Percentiles rank a stretch among this genome's conserved stretches.
Conservation (phyloP, 2,888 invertebrate species). For the Heliconius ismenius region DNA sequence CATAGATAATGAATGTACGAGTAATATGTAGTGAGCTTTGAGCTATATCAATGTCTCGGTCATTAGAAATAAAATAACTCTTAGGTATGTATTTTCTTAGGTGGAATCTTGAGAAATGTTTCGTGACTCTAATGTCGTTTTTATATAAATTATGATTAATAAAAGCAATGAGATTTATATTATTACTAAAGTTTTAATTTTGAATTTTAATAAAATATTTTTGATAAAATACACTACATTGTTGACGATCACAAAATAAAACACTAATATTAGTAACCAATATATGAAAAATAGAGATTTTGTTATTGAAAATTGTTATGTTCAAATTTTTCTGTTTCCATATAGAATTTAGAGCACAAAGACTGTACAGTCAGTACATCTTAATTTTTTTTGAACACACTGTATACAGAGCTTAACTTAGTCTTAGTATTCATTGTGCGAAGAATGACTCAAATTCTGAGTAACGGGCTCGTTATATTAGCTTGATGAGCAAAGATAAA, state of each 20-base stretch:
- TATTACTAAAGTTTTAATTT: neutral
- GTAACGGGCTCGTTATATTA: constrained; percentile 25
- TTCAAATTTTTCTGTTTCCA: neutral
- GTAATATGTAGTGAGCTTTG: constrained; percentile 73
- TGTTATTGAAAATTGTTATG: neutral
- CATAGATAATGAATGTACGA: constrained; percentile 68
- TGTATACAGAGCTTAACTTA: constrained; percentile 17
- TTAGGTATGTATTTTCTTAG: neutral
- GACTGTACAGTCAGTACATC: neutral
- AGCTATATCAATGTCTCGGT: constrained; percentile 42
- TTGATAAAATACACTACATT: too few relatives aligned
- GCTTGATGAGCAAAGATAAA: constrained; percentile 26
- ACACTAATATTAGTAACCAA: neutral
- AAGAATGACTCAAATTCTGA: constrained; percentile 29
- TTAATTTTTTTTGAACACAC: neutral
- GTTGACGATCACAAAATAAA: too few relatives aligned
- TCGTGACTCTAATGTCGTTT: neutral
- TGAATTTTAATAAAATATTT: neutral
- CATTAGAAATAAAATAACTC: constrained; percentile 15
- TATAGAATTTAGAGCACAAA: neutral
- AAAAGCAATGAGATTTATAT: too few relatives aligned
- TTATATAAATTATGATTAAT: too few relatives aligned
- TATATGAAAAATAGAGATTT: neutral
- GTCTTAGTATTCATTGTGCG: constrained; percentile 23
- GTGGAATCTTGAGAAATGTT: neutral